A percentile compares a stretch with the other conserved stretches of the same genome.
phyloP scores from a whole-genome alignment of 2,888 invertebrate species.

The Amphimallon solstitiale region DNA sequence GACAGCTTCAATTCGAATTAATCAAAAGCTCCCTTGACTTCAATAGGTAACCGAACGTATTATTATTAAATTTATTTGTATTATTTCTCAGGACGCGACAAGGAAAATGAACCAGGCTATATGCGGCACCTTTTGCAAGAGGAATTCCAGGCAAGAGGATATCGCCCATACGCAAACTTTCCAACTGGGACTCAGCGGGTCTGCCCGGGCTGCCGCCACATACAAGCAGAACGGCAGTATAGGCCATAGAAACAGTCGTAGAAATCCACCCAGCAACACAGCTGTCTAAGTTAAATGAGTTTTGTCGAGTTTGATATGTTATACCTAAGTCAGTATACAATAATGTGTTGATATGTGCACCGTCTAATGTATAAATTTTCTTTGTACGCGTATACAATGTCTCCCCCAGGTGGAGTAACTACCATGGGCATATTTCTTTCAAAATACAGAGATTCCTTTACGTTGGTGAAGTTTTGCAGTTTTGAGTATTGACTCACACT shows the following conservation, averaged over 20 bases:
- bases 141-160: slow-evolving; percentile 51
- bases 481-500: no score
- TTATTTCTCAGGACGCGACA: slow-evolving; percentile 60
- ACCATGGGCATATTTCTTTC: no score
- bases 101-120: slow-evolving; percentile 60
- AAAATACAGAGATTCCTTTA: no score
- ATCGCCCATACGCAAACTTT: slow-evolving; percentile 53
- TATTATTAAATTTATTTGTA: no score
- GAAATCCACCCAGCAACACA: slow-evolving; percentile 43
- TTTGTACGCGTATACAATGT: no score
- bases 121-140: slow-evolving; percentile 51
- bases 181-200: slow-evolving; percentile 44
- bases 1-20: background rate
- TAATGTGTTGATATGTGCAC: background rate
- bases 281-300: slow-evolving; percentile 22
- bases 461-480: no score
- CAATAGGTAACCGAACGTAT: no score
- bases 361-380: no score
- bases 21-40: background rate
- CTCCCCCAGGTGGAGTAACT: no score
- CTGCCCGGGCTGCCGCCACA: slow-evolving; percentile 43
- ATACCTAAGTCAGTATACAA: background rate
- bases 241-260: slow-evolving; percentile 41
- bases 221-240: slow-evolving; percentile 47
- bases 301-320: slow-evolving; percentile 36